Evolutionary conservation across 2,113 vertebrate genomes (phyloP).

Genomic region (Asarcornis scutulata): DNA sequence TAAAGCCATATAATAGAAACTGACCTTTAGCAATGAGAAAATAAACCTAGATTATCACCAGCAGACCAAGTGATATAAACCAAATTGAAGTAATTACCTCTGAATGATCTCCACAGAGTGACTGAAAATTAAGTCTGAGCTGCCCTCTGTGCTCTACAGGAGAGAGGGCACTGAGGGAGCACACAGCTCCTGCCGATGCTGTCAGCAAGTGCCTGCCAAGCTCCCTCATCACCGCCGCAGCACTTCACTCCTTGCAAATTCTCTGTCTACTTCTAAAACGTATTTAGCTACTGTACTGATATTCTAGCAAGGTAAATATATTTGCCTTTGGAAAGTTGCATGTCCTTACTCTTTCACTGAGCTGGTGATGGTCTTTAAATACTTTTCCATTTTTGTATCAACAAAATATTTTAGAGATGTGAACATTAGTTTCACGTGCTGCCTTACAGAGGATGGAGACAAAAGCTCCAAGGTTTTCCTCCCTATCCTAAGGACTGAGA

Average conservation of each 20-base stretch:
- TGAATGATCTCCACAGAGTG: neutral
- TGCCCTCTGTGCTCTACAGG: neutral
- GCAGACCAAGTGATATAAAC: neutral
- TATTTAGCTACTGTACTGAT: neutral
- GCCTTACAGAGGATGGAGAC: neutral
- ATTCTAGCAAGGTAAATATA: neutral
- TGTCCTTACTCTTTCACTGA: neutral
- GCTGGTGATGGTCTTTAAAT: rapidly evolving
- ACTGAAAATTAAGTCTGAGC: rapidly evolving
- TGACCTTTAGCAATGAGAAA: neutral
- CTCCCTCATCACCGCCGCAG: neutral
- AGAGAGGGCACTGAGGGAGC: neutral
- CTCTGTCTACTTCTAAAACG: neutral
- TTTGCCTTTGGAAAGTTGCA: rapidly evolving
- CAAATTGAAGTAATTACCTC: neutral
- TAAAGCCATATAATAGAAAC: neutral
- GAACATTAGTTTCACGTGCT: rapidly evolving
- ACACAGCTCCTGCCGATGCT: neutral
- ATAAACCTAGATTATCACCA: neutral
- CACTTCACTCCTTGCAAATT: rapidly evolving
- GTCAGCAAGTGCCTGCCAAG: neutral
- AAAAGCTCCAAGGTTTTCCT: neutral
- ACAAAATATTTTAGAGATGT: neutral
- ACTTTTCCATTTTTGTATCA: neutral
- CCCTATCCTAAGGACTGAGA: rapidly evolving